Base-by-base conservation (phyloP, 1,140 invertebrate genomes). In the Pseudachorutes palmiensis region DNA sequence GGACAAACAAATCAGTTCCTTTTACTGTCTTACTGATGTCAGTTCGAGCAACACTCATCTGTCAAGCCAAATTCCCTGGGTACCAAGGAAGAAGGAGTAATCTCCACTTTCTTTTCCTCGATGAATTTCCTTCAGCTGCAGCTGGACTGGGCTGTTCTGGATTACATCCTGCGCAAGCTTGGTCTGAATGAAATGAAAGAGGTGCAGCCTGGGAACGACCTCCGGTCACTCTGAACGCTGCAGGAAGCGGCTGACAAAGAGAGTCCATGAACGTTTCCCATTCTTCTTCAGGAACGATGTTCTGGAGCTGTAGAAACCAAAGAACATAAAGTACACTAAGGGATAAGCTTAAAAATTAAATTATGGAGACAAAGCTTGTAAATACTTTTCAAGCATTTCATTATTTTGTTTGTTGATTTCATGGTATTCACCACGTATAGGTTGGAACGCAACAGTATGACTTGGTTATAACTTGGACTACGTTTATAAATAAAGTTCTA, bases 51-150 rank as follows among this genome's bases (percentile, higher is more conserved):
- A 97, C 78, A 75, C 94, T 87, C 51, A 98, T 77, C 75, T 97
- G 94, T 91, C 94, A 98, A 12, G 90, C 94, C 62, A 97, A 78
- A n/a, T 86, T 85, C 74, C 92, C 86, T 0, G 94, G 94, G 81
- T 97, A 97, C 89, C 88, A 91, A 57, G 86, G 83, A 65, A 91
- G 82, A 80, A 80, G 86, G 74, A 84, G 83, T n/a, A 85, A 84
- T 82, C 75, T 83, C 9, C 77, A 75, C 30, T 78, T 76, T 2
- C 73, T 72, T 61, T 73, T 64, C 45, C 79, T 75, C 29, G 79
- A 75, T 32, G 69, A 71, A 9, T 81, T 75, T 72, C 82, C 72
- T 2, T 77, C 76, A 0, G 29, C 29, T 78, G n/a, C n/a, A n/a
- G n/a, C n/a, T n/a, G n/a, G n/a, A n/a, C n/a, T n/a, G 76, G 70